Conservation (phyloP, 2,888 invertebrate genomes). For the Beris morrisii region DNA sequence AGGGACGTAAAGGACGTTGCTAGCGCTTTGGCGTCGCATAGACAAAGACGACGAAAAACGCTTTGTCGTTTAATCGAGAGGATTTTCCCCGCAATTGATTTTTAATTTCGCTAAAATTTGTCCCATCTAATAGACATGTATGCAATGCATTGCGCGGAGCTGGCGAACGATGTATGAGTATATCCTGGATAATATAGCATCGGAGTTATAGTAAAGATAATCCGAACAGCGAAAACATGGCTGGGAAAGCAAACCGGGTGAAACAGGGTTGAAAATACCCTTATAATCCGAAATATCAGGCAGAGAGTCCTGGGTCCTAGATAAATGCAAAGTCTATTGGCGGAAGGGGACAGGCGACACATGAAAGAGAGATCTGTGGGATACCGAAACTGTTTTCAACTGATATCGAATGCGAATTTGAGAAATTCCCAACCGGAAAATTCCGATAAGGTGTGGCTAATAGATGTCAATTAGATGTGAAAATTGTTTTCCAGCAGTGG, state of each 20-base stretch:
- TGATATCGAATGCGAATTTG: slow-evolving; percentile 9
- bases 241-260: background rate
- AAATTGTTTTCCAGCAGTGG: slow-evolving; percentile 4
- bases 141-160: background rate
- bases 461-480: slow-evolving; percentile 12
- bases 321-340: background rate
- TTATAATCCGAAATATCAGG: slow-evolving; percentile 13
- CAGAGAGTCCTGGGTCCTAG: background rate
- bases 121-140: slow-evolving; percentile 22
- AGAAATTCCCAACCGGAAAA: slow-evolving; percentile 8
- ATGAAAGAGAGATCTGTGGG: slow-evolving; percentile 4
- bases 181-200: background rate
- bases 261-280: slow-evolving; percentile 1
- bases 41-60: slow-evolving; percentile 19
- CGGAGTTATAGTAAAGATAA: background rate
- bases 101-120: slow-evolving; percentile 24
- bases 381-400: slow-evolving; percentile 1
- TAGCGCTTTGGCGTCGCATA: too few species aligned
- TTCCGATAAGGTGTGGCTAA: slow-evolving; percentile 19
- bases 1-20: too few species aligned
- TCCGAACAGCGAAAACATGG: slow-evolving; percentile 5
- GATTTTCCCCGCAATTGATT: slow-evolving; percentile 23
- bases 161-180: background rate
- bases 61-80: slow-evolving; percentile 23
- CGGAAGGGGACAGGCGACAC: background rate